phyloP scores from a whole-genome alignment of 2,113 vertebrate species.

The Coregonus clupeaformis region DNA sequence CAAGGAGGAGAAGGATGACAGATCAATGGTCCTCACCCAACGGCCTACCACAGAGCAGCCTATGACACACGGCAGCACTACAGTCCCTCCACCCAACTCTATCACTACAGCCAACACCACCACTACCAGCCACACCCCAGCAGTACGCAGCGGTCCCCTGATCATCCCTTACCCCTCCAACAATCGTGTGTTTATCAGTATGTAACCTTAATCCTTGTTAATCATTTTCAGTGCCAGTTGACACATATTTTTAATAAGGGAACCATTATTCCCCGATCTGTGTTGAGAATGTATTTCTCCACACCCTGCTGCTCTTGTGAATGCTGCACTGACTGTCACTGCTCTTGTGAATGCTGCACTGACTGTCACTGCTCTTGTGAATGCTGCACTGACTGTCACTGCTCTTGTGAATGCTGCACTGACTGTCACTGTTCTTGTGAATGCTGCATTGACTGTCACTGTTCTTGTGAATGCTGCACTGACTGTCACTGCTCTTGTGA shows the following conservation, averaged over 20 bases:
- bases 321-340: not conserved
- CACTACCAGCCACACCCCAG: conserved; percentile 35
- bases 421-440: too few relatives aligned
- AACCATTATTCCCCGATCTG: not conserved
- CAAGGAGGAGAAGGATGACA: conserved; percentile 16
- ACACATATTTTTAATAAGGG: not conserved
- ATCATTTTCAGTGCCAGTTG: too few relatives aligned
- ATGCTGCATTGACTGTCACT: too few relatives aligned
- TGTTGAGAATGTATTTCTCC: not conserved
- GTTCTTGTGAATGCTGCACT: too few relatives aligned
- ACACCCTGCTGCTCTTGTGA: not conserved
- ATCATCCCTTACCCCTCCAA: conserved; percentile 62
- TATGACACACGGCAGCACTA: conserved; percentile 16
- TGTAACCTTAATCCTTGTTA: conserved; percentile 37
- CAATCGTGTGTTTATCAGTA: conserved; percentile 77
- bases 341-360: too few relatives aligned
- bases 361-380: too few relatives aligned
- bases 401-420: too few relatives aligned
- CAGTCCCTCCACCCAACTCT: not conserved
- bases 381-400: too few relatives aligned
- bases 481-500: too few relatives aligned
- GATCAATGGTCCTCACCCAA: not conserved
- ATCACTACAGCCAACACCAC: not conserved
- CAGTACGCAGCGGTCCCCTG: conserved; percentile 61
- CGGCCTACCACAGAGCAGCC: conserved; percentile 27